These are phyloP conservation scores for Heliconius erato DNA, from an alignment of 2,888 invertebrate species.

Conservation along the genomic window DNA sequence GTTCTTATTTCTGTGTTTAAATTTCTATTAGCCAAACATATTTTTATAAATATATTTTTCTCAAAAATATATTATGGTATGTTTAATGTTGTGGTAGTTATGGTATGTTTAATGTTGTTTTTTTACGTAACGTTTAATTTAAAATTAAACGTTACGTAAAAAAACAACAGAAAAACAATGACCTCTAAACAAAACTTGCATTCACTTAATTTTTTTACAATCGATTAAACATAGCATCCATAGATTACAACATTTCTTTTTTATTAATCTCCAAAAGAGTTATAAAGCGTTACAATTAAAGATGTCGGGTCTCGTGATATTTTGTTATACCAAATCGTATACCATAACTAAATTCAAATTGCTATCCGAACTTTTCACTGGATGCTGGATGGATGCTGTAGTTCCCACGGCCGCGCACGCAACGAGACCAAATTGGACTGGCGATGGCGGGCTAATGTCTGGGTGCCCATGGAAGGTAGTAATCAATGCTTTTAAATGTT, in stretches of 20 bases:
- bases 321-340: constrained; percentile 58
- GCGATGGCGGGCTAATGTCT: constrained; percentile 51
- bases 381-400: constrained; percentile 56
- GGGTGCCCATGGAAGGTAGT: constrained; percentile 51
- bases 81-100: too few species aligned
- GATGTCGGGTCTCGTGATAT: constrained; percentile 41
- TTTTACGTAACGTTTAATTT: too few species aligned
- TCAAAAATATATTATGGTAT: too few species aligned
- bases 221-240: background rate
- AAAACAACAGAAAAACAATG: too few species aligned
- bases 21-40: too few species aligned
- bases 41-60: too few species aligned
- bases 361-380: constrained; percentile 73
- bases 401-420: constrained; percentile 82
- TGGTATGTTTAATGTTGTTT: too few species aligned
- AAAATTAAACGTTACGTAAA: too few species aligned
- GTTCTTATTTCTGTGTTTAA: too few species aligned
- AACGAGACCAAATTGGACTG: constrained; percentile 58
- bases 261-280: background rate
- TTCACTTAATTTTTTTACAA: background rate
- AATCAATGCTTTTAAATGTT: constrained; percentile 40
- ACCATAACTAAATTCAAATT: constrained; percentile 74
- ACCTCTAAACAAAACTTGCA: background rate
- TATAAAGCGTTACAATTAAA: constrained; percentile 30
- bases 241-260: background rate